Evolutionary conservation across 2,888 invertebrate species (phyloP).

Genomic region (Cotesia congregata): DNA sequence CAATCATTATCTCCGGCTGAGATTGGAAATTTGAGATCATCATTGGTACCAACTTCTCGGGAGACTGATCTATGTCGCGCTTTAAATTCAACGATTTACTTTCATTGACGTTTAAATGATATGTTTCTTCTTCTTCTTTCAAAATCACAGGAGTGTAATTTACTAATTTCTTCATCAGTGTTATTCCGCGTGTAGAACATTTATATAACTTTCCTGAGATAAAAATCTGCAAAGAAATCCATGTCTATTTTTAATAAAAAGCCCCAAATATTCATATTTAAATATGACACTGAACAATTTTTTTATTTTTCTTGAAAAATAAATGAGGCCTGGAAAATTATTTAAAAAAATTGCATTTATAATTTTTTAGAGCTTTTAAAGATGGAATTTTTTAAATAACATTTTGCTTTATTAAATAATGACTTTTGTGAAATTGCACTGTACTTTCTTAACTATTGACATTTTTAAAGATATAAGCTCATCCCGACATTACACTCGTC

Average conservation of each 20-base stretch:
- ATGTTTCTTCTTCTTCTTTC: background rate
- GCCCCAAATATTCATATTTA: no score
- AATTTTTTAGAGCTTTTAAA: no score
- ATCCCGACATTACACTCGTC: no score
- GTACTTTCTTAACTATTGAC: no score
- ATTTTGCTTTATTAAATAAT: no score
- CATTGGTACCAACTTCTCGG: background rate
- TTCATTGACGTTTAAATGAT: conserved; percentile 27
- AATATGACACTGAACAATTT: no score
- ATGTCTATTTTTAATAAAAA: background rate
- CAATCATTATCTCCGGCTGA: background rate
- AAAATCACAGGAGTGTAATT: conserved; percentile 6
- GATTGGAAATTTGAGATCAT: background rate
- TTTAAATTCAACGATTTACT: conserved; percentile 28
- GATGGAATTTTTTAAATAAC: no score
- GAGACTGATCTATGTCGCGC: conserved; percentile 31
- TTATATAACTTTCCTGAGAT: conserved; percentile 1
- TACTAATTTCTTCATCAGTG: background rate
- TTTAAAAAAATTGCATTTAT: no score
- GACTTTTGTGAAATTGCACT: no score
- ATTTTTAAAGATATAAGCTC: no score
- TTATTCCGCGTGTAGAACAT: conserved; percentile 8
- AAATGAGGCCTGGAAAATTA: no score
- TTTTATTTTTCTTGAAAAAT: no score
- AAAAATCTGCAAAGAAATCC: conserved; percentile 1